Conservation (phyloP, 2,888 invertebrate species). For the Empis stercorea region DNA sequence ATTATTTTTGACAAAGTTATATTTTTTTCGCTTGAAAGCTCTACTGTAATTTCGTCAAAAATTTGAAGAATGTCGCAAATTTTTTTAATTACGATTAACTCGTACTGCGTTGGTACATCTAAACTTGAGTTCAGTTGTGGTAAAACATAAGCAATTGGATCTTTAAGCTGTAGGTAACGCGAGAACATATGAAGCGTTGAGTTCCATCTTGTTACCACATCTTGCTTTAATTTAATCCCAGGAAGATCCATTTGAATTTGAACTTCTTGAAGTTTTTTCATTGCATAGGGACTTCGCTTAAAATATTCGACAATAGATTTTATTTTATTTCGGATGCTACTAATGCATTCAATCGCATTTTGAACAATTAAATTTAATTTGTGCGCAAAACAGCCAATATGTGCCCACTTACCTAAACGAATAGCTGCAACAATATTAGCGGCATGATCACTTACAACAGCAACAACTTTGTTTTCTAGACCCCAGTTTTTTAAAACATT, state of each 20-base stretch:
- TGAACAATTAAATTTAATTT: constrained; percentile 1
- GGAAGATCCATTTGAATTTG: constrained; percentile 16
- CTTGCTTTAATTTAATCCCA: constrained; percentile 18
- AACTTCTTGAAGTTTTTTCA: constrained; percentile 14
- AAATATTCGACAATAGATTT: constrained; percentile 16
- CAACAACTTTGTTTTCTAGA: neutral
- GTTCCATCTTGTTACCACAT: constrained; percentile 19
- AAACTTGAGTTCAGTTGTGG: neutral
- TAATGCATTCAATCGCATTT: neutral
- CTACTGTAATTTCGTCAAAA: neutral
- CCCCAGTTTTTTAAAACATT: neutral
- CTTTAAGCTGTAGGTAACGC: neutral
- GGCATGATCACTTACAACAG: neutral
- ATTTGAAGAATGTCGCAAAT: constrained; percentile 6
- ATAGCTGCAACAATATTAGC: constrained; percentile 1
- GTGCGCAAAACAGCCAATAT: neutral
- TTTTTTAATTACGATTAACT: neutral
- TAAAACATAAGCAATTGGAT: neutral
- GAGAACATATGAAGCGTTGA: constrained; percentile 15
- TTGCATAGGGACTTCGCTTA: constrained; percentile 16
- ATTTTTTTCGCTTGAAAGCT: neutral
- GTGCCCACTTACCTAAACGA: neutral
- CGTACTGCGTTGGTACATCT: neutral
- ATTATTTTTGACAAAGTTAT: neutral
- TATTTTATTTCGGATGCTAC: constrained; percentile 14